These are phyloP conservation scores for Leiothrix lutea DNA, from an alignment of 2,113 vertebrate species.

Conservation along the genomic window DNA sequence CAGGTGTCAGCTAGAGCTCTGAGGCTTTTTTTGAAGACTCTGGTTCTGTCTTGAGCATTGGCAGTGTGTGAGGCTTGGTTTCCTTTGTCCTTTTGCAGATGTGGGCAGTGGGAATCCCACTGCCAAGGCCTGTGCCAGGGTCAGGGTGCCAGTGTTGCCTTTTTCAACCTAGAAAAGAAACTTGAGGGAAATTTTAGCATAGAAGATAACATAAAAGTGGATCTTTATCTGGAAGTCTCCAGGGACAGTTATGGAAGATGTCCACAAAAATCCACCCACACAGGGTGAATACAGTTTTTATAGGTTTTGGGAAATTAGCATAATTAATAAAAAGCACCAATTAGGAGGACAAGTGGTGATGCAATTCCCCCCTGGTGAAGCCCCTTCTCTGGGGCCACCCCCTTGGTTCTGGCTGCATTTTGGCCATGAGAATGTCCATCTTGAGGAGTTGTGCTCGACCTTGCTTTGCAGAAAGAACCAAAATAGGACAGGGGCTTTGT, in stretches of 20 bases:
- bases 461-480: neutral
- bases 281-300: no score
- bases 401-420: neutral
- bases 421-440: neutral
- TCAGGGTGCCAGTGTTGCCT: accelerated
- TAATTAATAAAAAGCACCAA: neutral
- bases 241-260: no score
- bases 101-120: neutral
- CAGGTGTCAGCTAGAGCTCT: neutral
- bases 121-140: accelerated
- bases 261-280: no score
- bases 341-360: neutral
- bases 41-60: neutral
- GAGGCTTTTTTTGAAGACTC: neutral
- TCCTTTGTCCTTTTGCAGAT: neutral
- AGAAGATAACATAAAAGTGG: neutral
- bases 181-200: accelerated
- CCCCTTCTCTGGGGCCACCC: neutral
- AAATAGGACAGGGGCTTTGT: no score
- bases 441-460: neutral
- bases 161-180: neutral
- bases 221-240: neutral
- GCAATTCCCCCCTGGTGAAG: neutral
- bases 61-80: neutral
- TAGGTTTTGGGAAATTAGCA: neutral